A percentile compares a stretch with the other conserved stretches of the same genome.
phyloP scores from a whole-genome alignment of 1,140 invertebrate species.

The Adoxophyes honmai region DNA sequence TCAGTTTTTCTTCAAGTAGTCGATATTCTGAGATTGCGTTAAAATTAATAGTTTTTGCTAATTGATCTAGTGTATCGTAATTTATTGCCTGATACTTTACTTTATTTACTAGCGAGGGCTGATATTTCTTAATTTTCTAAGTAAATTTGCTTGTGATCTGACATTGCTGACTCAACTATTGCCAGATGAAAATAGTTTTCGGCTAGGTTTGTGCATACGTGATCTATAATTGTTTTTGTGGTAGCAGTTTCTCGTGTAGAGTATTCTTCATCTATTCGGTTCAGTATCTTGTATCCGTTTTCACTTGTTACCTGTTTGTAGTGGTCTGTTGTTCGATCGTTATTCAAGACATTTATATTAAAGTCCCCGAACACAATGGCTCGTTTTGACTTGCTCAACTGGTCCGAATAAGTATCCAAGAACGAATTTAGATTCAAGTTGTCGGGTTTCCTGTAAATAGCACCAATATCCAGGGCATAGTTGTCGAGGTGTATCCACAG shows the following conservation, averaged over 20 bases:
- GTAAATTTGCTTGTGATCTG: slow-evolving; percentile 26
- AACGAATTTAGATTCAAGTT: slow-evolving; percentile 13
- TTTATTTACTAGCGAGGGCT: not conserved
- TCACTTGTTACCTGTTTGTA: slow-evolving; percentile 21
- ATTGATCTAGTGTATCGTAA: not conserved
- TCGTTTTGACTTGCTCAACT: slow-evolving; percentile 6
- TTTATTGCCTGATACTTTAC: not conserved
- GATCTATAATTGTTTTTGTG: slow-evolving; percentile 21
- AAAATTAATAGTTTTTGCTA: not conserved
- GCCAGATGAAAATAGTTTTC: slow-evolving; percentile 18
- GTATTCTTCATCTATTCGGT: slow-evolving; percentile 23
- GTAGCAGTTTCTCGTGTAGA: slow-evolving; percentile 22
- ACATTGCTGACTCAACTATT: slow-evolving; percentile 19
- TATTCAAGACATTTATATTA: not conserved
- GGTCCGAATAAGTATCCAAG: slow-evolving; percentile 16
- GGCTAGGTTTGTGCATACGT: slow-evolving; percentile 20
- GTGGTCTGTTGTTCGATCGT: not conserved
- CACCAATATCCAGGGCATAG: slow-evolving; percentile 23
- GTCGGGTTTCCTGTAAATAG: slow-evolving; percentile 20
- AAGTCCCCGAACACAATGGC: slow-evolving; percentile 3
- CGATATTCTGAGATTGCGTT: not conserved
- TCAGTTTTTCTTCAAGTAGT: not conserved
- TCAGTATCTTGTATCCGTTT: slow-evolving; percentile 21
- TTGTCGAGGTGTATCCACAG: slow-evolving; percentile 27
- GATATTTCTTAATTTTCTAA: slow-evolving; percentile 8